A percentile compares a stretch with the other conserved stretches of the same genome.
Conservation (phyloP, 2,888 invertebrate genomes). For the Macrosoma leucophasiata region DNA sequence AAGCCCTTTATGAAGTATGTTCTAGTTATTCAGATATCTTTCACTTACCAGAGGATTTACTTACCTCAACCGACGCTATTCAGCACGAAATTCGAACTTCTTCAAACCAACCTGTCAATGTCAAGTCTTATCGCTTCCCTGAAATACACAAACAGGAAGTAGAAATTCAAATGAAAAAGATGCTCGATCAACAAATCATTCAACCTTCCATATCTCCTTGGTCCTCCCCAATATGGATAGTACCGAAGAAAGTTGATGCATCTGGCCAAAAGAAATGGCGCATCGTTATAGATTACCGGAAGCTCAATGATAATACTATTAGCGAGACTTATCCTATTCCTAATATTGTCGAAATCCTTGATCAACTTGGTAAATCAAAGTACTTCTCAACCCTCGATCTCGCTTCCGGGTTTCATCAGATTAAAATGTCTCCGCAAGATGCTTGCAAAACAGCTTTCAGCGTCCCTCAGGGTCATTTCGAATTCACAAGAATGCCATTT, state of each 20-base stretch:
- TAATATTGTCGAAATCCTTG: slow-evolving; percentile 23
- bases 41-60: slow-evolving; percentile 18
- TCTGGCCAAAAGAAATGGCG: slow-evolving; percentile 13
- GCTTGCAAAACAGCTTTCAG: no score
- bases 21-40: slow-evolving; percentile 23
- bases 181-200: slow-evolving; percentile 18
- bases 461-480: no score
- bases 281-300: slow-evolving; percentile 11
- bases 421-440: no score
- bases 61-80: slow-evolving; percentile 14
- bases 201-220: slow-evolving; percentile 23
- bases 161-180: slow-evolving; percentile 15
- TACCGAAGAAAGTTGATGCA: slow-evolving; percentile 7
- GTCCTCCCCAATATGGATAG: slow-evolving; percentile 16
- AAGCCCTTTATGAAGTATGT: slow-evolving; percentile 18
- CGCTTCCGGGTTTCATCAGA: slow-evolving; percentile 17
- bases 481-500: no score
- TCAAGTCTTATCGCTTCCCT: slow-evolving; percentile 24
- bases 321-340: slow-evolving; percentile 17
- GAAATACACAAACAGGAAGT: slow-evolving; percentile 24
- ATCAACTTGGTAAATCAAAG: slow-evolving; percentile 17
- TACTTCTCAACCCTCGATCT: slow-evolving; percentile 21
- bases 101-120: slow-evolving; percentile 16
- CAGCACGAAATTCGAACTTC: slow-evolving; percentile 19
- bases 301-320: slow-evolving; percentile 10